A percentile compares a stretch with the other conserved stretches of the same genome.
Conservation (phyloP, 2,113 vertebrate genomes). For the Solea solea region DNA sequence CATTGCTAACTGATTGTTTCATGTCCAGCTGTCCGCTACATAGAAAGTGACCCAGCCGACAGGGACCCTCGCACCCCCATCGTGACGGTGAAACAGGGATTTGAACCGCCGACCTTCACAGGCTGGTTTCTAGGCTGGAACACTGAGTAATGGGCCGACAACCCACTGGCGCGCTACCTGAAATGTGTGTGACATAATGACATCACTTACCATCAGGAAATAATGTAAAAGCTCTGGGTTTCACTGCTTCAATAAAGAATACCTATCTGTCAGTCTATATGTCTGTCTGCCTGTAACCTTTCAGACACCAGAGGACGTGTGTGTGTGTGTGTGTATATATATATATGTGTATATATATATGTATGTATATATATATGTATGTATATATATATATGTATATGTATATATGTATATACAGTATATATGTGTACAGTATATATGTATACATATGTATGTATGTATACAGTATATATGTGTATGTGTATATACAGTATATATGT, state of each 20-base stretch:
- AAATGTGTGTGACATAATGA: slow-evolving; percentile 68
- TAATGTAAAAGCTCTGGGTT: background rate
- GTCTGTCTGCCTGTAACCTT: background rate
- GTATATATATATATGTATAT: no score
- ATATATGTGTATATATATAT: no score
- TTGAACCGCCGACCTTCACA: slow-evolving; percentile 88
- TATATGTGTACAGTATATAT: no score
- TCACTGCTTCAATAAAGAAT: slow-evolving; percentile 11
- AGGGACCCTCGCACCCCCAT: slow-evolving; percentile 83
- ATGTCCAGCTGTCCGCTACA: slow-evolving; percentile 84
- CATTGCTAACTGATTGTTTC: background rate
- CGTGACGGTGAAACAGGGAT: slow-evolving; percentile 83
- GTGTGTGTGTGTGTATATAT: background rate
- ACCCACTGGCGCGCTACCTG: slow-evolving; percentile 80
- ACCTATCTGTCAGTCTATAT: background rate
- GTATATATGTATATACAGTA: no score
- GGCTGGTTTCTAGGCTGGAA: slow-evolving; percentile 96
- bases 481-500: no score
- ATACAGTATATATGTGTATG: no score
- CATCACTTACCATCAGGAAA: slow-evolving; percentile 21
- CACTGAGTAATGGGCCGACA: slow-evolving; percentile 81
- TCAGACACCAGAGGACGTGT: background rate
- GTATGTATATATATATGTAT: no score
- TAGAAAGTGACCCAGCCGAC: slow-evolving; percentile 83
- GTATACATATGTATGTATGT: no score